Conservation (phyloP, 2,888 invertebrate genomes). For the Alloscopus bannaensis region DNA sequence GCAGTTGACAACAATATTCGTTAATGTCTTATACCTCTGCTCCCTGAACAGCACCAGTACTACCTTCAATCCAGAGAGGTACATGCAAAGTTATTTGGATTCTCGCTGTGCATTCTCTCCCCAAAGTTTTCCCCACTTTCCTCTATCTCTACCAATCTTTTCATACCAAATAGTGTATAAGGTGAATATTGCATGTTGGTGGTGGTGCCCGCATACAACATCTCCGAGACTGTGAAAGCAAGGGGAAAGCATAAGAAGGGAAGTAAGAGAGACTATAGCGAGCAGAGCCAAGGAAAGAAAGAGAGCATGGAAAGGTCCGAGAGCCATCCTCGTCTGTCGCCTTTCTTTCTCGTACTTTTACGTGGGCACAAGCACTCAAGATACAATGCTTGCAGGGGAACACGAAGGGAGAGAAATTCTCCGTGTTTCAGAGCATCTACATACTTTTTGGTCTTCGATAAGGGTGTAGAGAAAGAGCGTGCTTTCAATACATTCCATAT, state of each 20-base stretch:
- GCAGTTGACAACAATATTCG: conserved; percentile 63
- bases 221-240: conserved; percentile 31
- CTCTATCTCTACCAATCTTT: not conserved
- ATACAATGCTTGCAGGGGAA: no score
- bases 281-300: conserved; percentile 14
- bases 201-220: not conserved
- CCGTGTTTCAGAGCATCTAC: no score
- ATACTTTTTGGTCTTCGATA: no score
- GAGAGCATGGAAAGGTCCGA: conserved; percentile 28
- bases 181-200: not conserved
- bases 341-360: conserved; percentile 51
- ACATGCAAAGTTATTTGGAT: conserved; percentile 30
- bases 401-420: no score
- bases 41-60: conserved; percentile 27
- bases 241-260: conserved; percentile 3
- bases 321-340: conserved; percentile 35
- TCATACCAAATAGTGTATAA: no score
- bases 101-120: conserved; percentile 9
- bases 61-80: not conserved
- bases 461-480: no score
- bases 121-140: conserved; percentile 14
- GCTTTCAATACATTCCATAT: no score
- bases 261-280: conserved; percentile 1
- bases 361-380: conserved; percentile 20
- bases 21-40: conserved; percentile 30